Base-by-base conservation (phyloP, 2,113 vertebrate species). In the Plecturocebus donacophilus region DNA sequence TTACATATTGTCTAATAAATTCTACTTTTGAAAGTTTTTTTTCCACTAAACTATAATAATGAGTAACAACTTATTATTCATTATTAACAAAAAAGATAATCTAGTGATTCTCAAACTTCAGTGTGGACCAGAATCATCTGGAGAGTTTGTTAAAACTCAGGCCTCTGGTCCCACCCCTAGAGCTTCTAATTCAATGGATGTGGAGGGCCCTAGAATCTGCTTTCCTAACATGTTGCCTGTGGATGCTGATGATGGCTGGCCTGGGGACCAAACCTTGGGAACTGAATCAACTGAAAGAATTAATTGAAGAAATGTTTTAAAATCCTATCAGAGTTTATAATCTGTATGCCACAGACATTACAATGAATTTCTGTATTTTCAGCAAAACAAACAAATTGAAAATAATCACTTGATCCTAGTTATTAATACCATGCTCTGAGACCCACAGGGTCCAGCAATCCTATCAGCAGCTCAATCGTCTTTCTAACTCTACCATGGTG, bases 331-430 rank as follows among this genome's bases (percentile, higher is more conserved):
- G 40, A 94, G 32, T 75, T 92, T 91, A 27, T 95, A 81, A 88
- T 68, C n/a, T 81, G 4, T 25, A 95, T 88, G 64, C 3, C 58
- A 68, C 17, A 87, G 83, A 68, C 21, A 92, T 90, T 73, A 93
- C 19, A 75, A 75, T 73, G 58, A 92, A 76, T 70, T 90, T 93
- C 86, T 95, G 10, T 87, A 94, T 96, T 96, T 94, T 96, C n/a
- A 86, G 42, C 20, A 87, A 92, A 96, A 58, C 38, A 96, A 89
- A 94, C 17, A 87, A 83, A 84, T 30, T 79, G 47, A 85, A 96
- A 96, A 81, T 45, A 88, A 87, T 88, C 25, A 79, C 66, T 79
- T 20, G 64, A 77, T 90, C 42, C 76, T 52, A 95, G 47, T 71
- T 81, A 85, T 68, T 73, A 64, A 64, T 64, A 64, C 12, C 13